Percentiles rank a stretch among this genome's conserved stretches.
Conservation (phyloP, 2,888 invertebrate genomes). For the Apamea crenata region DNA sequence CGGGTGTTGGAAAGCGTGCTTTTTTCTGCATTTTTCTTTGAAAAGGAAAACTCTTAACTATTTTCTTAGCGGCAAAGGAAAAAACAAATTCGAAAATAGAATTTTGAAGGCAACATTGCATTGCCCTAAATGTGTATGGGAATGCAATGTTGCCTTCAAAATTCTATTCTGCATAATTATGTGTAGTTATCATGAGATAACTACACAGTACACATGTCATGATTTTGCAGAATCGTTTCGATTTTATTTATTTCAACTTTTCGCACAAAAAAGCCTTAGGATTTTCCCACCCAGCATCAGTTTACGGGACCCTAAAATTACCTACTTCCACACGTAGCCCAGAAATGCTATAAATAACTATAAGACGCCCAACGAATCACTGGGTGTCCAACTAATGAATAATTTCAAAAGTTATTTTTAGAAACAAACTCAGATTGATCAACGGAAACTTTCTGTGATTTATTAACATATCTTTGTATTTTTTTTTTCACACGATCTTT, state of each 20-base stretch:
- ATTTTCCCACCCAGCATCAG: not conserved
- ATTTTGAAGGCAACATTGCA: not conserved
- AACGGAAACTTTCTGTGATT: slow-evolving; percentile 29
- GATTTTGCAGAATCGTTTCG: not conserved
- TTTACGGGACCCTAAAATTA: slow-evolving; percentile 32
- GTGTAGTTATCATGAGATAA: no score
- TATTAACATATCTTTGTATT: slow-evolving; percentile 20
- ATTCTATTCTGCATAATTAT: no score
- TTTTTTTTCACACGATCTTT: slow-evolving; percentile 46
- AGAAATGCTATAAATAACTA: slow-evolving; percentile 51
- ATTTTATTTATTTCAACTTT: not conserved
- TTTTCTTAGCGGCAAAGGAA: not conserved
- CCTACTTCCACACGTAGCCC: not conserved
- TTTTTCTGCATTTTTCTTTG: not conserved
- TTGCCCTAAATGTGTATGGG: no score
- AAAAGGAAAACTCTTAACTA: not conserved
- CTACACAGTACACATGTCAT: no score
- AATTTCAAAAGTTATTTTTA: slow-evolving; percentile 45
- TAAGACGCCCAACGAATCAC: slow-evolving; percentile 26
- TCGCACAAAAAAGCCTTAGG: no score
- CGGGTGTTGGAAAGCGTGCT: not conserved
- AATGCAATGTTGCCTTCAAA: no score
- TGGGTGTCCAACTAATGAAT: slow-evolving; percentile 36
- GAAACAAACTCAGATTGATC: slow-evolving; percentile 23
- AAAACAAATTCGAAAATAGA: not conserved